Conservation (phyloP, 35 echinoderm and acorn worm species). For the Anneissia japonica region DNA sequence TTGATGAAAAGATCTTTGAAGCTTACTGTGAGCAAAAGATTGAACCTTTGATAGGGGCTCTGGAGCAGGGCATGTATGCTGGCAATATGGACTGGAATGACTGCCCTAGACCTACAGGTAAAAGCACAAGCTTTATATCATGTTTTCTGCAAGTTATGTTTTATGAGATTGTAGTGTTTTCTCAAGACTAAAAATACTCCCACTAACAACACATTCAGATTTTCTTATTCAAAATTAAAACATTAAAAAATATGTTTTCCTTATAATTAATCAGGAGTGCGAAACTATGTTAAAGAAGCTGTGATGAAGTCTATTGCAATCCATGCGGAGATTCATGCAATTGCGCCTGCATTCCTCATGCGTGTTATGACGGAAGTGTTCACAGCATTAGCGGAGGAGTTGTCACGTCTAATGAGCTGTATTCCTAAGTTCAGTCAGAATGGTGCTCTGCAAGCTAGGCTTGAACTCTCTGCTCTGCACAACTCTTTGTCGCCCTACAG, state of each 20-base stretch:
- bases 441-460: conserved; percentile 81
- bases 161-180: no score
- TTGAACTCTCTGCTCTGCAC: conserved; percentile 70
- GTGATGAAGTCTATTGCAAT: conserved; percentile 77
- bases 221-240: no score
- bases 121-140: no score
- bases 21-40: conserved; percentile 97
- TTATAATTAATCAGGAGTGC: conserved; percentile 58
- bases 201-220: no score
- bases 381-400: conserved; percentile 81
- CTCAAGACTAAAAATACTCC: no score
- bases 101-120: conserved; percentile 76
- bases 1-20: conserved; percentile 99
- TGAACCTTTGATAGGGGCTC: conserved; percentile 83
- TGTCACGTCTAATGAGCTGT: conserved; percentile 85
- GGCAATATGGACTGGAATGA: conserved; percentile 95
- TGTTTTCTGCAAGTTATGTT: no score
- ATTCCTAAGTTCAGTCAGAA: conserved; percentile 59
- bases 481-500: conserved; percentile 73
- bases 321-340: conserved; percentile 91
- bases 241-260: no score
- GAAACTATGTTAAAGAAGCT: conserved; percentile 82
- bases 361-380: conserved; percentile 86
- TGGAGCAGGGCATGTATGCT: conserved; percentile 87
- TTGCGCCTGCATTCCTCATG: conserved; percentile 80